Evolutionary conservation across 2,797 vertebrate genomes (phyloP), one percentile per base, ranked within the genome.

Genomic region (Argyrosomus regius): DNA sequence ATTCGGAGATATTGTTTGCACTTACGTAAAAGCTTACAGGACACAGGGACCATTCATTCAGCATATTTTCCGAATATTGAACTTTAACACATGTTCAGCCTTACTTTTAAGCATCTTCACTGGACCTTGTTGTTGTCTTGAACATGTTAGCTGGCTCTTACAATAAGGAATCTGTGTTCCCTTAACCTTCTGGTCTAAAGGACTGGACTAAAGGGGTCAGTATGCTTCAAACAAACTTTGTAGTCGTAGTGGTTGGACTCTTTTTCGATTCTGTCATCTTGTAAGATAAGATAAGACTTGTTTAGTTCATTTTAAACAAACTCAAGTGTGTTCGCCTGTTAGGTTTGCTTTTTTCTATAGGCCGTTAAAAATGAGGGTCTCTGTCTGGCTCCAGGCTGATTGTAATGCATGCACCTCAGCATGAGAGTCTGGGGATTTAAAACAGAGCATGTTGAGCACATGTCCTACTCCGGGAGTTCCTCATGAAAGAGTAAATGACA

Each of bases 1-100:
- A 54, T 22, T 26, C 35, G 11, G 45, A 58, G 26, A 13, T n/a
- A 43, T 41, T 67, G 56, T 75, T 59, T 64, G 31, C 53, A 68
- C 58, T 54, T 54, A 22, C 22, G 22, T 22, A 64, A 58, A 74
- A 52, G 7, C 52, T 18, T 53, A 45, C 22, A 17, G 28, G 31
- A 31, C 26, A 53, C 50, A 62, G 58, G 11, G 58, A 46, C 66
- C 41, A 50, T 45, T 64, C 17, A 46, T 46, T 67, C 20, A 58
- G n/a, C 28, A 54, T 49, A 26, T 13, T 68, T 65, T 66, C 7
- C 11, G 24, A 1, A 22, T 39, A 28, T 8, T 43, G 39, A 52
- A 14, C 9, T 57, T 10, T 17, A 39, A 73, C 12, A 17, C 10
- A 18, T 31, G 41, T 1, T 57, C 24, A 11, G 52, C 17, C 41